A percentile compares a stretch with the other conserved stretches of the same genome.
These are phyloP conservation scores for Paratrypauchen microcephalus DNA, from an alignment of 2,797 vertebrate genomes.

Conservation along the genomic window DNA sequence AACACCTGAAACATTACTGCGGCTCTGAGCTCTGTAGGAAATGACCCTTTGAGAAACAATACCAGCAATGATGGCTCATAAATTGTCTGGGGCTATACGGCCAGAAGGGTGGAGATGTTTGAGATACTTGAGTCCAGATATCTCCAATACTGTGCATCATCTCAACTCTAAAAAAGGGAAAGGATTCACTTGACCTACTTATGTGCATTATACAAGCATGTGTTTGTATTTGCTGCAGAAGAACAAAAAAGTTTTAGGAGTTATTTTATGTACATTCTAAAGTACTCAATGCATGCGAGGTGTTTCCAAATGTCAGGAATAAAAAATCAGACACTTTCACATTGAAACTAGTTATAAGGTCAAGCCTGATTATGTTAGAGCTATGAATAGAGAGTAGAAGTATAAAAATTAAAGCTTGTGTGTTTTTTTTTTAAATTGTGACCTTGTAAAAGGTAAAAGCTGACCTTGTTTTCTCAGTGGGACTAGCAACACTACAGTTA, in stretches of 20 bases:
- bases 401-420: conserved; percentile 2
- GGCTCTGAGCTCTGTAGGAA: conserved; percentile 39
- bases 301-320: no score
- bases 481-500: background rate
- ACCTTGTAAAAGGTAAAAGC: background rate
- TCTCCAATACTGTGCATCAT: conserved; percentile 55
- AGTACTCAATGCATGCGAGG: no score
- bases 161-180: conserved; percentile 30
- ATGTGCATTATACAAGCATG: conserved; percentile 35
- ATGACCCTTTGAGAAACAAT: conserved; percentile 45
- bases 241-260: no score
- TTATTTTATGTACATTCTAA: no score
- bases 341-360: no score
- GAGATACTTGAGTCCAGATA: conserved; percentile 65
- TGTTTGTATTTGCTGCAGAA: conserved; percentile 39
- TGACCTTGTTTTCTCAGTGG: background rate
- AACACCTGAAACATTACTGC: conserved; percentile 20
- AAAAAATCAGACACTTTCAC: no score
- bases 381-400: background rate
- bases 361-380: no score
- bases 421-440: no score
- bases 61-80: conserved; percentile 34
- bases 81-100: conserved; percentile 43
- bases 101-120: conserved; percentile 46
- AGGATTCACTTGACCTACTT: conserved; percentile 68